Evolutionary conservation across 2,113 vertebrate genomes (phyloP), one percentile per base, ranked within the genome.

Genomic region (Phaetusa simplex): DNA sequence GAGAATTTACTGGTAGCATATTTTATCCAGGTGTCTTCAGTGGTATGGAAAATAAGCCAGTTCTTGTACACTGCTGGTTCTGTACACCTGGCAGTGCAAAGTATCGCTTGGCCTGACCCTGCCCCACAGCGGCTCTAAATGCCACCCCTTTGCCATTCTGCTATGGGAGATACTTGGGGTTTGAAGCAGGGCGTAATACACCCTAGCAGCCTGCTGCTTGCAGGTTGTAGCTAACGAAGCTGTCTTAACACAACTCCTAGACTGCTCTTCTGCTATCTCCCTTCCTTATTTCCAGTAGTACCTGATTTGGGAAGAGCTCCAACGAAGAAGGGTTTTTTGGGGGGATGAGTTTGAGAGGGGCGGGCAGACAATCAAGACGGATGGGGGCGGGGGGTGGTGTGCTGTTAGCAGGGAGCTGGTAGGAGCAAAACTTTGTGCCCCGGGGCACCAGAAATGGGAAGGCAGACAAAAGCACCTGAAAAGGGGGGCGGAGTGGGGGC

Each of bases 171-270:
- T 34, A 42, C 13, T 23, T 15, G 11, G 24, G 23, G 14, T 61
- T 77, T 40, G 29, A 42, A 34, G 27, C 13, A 43, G 58, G 3
- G 5, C 0, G 1, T 24, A 9, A 6, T 11, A 20, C 6, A 6
- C 3, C 18, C 36, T 27, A 18, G 19, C 22, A 66, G n/a, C 36
- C 50, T 12, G 9, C 55, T 73, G 50, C 62, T 69, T 6, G 0
- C 38, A 43, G 30, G 6, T 32, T 56, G 36, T 24, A 77, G 38
- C 49, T 38, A 45, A 42, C 0, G 0, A 40, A 52, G 19, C 36
- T 27, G 36, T 45, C 77, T 73, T 29, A 42, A 65, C 4, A 29
- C 1, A 6, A 38, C 30, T 77, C 55, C 59, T 49, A 61, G 26
- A 12, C 21, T 43, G 55, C 30, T 79, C 22, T 58, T 90, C 55